Evolutionary conservation across 2,113 vertebrate genomes (phyloP).

Genomic region (Pteropus alecto): DNA sequence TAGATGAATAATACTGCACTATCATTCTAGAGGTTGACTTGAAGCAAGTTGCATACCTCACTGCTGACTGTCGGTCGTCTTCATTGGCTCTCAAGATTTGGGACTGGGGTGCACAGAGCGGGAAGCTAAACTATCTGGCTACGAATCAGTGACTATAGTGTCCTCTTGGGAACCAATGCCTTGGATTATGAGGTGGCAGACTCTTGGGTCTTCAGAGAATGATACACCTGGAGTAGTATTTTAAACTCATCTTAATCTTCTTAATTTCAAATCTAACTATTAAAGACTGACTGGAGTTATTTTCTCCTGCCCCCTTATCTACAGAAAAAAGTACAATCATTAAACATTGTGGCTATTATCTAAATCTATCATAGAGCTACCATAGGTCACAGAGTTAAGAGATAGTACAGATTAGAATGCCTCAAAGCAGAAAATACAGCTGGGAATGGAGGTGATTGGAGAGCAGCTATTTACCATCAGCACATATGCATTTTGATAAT

Average conservation of each 20-base stretch:
- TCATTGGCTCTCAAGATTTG: not conserved
- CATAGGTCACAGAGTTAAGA: not conserved
- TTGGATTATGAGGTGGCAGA: not conserved
- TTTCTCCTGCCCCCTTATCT: not conserved
- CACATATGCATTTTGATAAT: not conserved
- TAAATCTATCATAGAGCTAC: not conserved
- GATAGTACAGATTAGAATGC: not conserved
- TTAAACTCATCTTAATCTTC: not conserved
- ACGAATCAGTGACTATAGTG: not conserved
- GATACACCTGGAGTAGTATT: not conserved
- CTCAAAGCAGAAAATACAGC: not conserved
- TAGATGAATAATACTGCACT: no score
- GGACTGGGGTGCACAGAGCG: not conserved
- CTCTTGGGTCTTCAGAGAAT: not conserved
- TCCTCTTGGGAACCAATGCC: not conserved
- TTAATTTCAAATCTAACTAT: not conserved
- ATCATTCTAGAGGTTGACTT: not conserved
- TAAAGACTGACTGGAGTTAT: not conserved
- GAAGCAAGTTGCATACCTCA: not conserved
- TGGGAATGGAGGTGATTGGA: rapidly evolving
- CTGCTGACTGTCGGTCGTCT: not conserved
- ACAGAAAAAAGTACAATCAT: not conserved
- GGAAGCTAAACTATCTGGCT: no score
- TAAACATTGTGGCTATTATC: not conserved
- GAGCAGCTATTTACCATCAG: not conserved